These are phyloP conservation scores for Coleophora deauratella DNA, from an alignment of 2,888 invertebrate genomes.

Conservation along the genomic window DNA sequence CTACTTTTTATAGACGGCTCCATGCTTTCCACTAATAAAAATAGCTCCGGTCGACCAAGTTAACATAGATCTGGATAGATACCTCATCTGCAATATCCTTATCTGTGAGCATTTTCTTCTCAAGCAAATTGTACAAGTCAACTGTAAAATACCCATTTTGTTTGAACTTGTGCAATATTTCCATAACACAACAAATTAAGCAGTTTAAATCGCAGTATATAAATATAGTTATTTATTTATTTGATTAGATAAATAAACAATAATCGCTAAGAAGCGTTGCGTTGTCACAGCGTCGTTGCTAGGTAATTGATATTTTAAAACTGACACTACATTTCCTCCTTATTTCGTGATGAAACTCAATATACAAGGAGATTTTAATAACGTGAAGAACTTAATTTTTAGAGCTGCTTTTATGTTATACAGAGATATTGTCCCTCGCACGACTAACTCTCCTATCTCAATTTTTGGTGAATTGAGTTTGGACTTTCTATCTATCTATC, in stretches of 20 bases:
- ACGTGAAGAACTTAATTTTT: no score
- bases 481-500: no score
- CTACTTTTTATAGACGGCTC: no score
- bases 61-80: neutral
- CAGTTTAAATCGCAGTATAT: neutral
- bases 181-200: conserved; percentile 32
- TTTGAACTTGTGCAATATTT: conserved; percentile 54
- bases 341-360: no score
- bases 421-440: no score
- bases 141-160: conserved; percentile 62
- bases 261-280: conserved; percentile 21
- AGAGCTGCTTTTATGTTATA: no score
- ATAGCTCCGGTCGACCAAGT: no score
- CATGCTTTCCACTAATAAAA: no score
- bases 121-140: conserved; percentile 52
- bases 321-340: no score
- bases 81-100: conserved; percentile 2
- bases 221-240: conserved; percentile 6
- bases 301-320: neutral
- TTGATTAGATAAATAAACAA: conserved; percentile 12
- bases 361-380: no score
- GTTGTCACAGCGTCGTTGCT: conserved; percentile 9
- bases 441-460: no score
- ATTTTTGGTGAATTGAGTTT: no score
- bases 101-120: conserved; percentile 39